Percentiles rank a stretch among this genome's conserved stretches.
These are phyloP conservation scores for Montipora cactus DNA, from an alignment of 64 coral and sea anemone species.

Conservation along the genomic window DNA sequence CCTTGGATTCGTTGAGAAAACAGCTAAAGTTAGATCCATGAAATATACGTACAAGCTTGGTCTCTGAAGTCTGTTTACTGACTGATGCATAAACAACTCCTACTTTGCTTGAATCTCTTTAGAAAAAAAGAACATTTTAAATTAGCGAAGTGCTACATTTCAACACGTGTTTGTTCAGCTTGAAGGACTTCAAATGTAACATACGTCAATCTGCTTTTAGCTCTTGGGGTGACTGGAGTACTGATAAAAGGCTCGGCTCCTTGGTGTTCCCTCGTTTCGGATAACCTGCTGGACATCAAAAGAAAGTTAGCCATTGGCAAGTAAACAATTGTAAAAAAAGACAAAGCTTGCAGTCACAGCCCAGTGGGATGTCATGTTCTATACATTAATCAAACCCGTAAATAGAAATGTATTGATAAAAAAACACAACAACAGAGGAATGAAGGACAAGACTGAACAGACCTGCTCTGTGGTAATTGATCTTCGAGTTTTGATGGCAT, in stretches of 20 bases:
- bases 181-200: constrained; percentile 1
- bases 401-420: too few species aligned
- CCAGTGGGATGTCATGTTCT: too few species aligned
- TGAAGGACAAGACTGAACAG: background rate
- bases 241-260: constrained; percentile 61
- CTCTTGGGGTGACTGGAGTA: constrained; percentile 70
- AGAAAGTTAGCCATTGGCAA: background rate
- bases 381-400: too few species aligned
- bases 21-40: too few species aligned
- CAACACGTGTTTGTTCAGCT: too few species aligned
- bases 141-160: background rate
- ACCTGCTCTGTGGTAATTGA: background rate
- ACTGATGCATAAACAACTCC: constrained; percentile 62
- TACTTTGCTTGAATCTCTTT: constrained; percentile 59
- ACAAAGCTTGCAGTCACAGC: too few species aligned
- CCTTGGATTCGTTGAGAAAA: too few species aligned
- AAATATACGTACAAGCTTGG: constrained; percentile 15
- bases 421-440: background rate
- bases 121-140: constrained; percentile 1
- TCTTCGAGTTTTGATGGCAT: background rate
- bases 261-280: background rate
- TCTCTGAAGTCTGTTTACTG: constrained; percentile 31
- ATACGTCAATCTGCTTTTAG: constrained; percentile 65
- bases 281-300: background rate
- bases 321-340: background rate